Base-by-base conservation (phyloP, 30 jellyfish, hydroid and myxozoan species). In the Mastigias papua region DNA sequence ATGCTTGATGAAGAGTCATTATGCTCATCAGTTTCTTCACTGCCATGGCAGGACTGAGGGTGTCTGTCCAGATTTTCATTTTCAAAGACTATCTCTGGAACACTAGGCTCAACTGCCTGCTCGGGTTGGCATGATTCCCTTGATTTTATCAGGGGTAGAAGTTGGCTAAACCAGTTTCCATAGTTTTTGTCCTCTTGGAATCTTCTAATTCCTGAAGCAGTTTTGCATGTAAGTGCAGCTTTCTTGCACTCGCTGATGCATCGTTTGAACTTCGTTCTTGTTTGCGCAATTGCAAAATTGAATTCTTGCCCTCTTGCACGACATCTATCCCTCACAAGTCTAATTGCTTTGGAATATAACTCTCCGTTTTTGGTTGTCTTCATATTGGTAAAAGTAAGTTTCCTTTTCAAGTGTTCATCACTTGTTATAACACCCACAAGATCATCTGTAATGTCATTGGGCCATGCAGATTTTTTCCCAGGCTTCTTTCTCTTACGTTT, bases 51-150 rank as follows among this genome's bases (percentile, higher is more conserved):
- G 21, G 72, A 22, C 72, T 21, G 72, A 7, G 21, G 7, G 30
- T 60, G 72, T 6, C 11, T 60, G 72, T 27, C 30, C 17, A 21
- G 72, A 19, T 19, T 60, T 21, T 60, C 72, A 60, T 19, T 19
- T 60, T 60, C 33, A 6, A 60, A 27, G 72, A 22, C 72, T 60
- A 60, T 60, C 21, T 60, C 72, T 60, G 72, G 72, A 60, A n/a
- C n/a, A n/a, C n/a, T n/a, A n/a, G n/a, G n/a, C n/a, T n/a, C n/a
- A n/a, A n/a, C n/a, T n/a, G n/a, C n/a, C n/a, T n/a, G n/a, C n/a
- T n/a, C n/a, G n/a, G n/a, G n/a, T n/a, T n/a, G n/a, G n/a, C n/a
- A n/a, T n/a, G n/a, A n/a, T n/a, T n/a, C n/a, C n/a, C n/a, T n/a
- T n/a, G n/a, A n/a, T n/a, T n/a, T n/a, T n/a, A n/a, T n/a, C n/a